Percentiles rank a stretch among this genome's conserved stretches.
Conservation (phyloP, 2,113 vertebrate species). For the Barbus barbus region DNA sequence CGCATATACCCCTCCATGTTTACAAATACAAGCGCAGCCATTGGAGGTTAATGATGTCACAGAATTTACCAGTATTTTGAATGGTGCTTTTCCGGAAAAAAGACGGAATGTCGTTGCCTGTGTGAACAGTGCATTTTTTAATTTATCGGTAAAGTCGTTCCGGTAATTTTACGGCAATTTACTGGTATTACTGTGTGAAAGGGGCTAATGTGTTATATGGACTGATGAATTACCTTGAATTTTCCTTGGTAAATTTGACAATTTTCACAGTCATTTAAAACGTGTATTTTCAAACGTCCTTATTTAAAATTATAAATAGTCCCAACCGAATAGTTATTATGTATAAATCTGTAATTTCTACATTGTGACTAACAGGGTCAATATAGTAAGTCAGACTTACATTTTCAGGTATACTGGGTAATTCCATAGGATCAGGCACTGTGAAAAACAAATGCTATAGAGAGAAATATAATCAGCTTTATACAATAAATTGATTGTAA, state of each 20-base stretch:
- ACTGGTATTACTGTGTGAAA: no score
- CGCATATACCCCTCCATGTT: no score
- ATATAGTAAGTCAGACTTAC: slow-evolving; percentile 77
- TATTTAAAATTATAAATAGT: not conserved
- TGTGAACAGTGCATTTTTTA: no score
- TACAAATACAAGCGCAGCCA: no score
- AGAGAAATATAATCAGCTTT: slow-evolving; percentile 3
- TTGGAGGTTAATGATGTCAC: no score
- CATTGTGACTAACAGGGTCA: not conserved
- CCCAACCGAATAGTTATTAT: not conserved
- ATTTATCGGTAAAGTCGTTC: no score
- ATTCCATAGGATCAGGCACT: slow-evolving; percentile 89
- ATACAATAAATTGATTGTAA: not conserved
- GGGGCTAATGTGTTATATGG: not conserved
- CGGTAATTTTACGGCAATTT: no score
- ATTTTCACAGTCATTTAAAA: not conserved
- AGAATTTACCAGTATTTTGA: no score
- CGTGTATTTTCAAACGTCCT: not conserved
- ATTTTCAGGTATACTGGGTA: slow-evolving; percentile 97
- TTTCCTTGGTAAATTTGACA: not conserved
- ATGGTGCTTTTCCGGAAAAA: no score
- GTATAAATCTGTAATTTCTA: not conserved
- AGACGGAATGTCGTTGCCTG: no score
- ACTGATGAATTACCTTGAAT: not conserved
- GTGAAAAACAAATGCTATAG: slow-evolving; percentile 93